Evolutionary conservation across 2,888 invertebrate genomes (phyloP).

Genomic region (Microplitis deprimator): DNA sequence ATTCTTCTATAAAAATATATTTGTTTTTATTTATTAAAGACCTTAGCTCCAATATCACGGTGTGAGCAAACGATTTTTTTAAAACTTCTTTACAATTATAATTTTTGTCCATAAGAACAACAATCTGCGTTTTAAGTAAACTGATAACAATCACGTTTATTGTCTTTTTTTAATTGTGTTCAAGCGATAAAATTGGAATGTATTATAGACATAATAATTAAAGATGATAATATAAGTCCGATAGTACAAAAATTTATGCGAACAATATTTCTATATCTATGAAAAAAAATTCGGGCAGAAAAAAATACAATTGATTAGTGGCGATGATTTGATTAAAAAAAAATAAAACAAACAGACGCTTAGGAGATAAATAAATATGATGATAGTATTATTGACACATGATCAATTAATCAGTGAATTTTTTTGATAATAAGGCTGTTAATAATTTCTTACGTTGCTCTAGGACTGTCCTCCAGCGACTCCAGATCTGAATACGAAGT

Average conservation of each 20-base stretch:
- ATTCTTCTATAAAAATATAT: not conserved
- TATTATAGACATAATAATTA: not conserved
- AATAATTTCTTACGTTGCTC: not conserved
- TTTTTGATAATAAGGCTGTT: not conserved
- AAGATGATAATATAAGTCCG: not conserved
- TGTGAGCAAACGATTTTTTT: slow-evolving; percentile 3
- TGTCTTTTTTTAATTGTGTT: not conserved
- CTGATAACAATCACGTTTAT: slow-evolving; percentile 4
- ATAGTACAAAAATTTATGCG: not conserved
- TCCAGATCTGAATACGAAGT: not conserved
- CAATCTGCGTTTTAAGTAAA: not conserved
- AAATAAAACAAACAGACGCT: not conserved
- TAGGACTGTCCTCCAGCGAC: not conserved
- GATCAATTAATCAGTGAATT: not conserved
- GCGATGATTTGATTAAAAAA: not conserved
- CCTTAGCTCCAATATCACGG: slow-evolving; percentile 11
- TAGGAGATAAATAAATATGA: not conserved
- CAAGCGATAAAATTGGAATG: slow-evolving; percentile 3
- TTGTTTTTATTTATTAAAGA: not conserved
- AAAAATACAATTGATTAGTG: too few relatives aligned
- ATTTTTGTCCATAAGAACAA: not conserved
- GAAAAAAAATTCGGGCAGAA: not conserved
- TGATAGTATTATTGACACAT: not conserved
- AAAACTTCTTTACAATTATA: not conserved
- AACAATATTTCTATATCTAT: not conserved